These are phyloP conservation scores for Seira ritae DNA, from an alignment of 2,888 invertebrate species.

Conservation along the genomic window DNA sequence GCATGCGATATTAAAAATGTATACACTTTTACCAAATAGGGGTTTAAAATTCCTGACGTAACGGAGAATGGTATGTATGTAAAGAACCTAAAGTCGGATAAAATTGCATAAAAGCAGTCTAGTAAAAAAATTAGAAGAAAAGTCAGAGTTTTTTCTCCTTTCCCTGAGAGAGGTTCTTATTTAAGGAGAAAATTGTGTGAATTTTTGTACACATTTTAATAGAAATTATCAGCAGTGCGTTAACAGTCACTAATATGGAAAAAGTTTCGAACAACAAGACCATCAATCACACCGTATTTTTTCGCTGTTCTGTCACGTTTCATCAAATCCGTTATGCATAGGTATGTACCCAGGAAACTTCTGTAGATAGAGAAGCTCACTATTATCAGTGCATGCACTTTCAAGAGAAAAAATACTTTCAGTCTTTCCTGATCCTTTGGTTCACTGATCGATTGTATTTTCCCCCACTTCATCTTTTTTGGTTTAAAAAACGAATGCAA, in stretches of 20 bases:
- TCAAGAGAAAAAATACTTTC: not conserved
- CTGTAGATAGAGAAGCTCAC: not conserved
- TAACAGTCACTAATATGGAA: slow-evolving; percentile 51
- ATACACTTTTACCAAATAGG: too few species aligned
- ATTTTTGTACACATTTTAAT: not conserved
- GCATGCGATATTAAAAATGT: too few species aligned
- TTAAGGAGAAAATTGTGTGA: not conserved
- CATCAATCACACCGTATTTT: slow-evolving; percentile 71
- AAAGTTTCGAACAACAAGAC: slow-evolving; percentile 62
- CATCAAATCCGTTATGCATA: slow-evolving; percentile 63
- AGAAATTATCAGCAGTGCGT: slow-evolving; percentile 34
- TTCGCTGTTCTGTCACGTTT: slow-evolving; percentile 68
- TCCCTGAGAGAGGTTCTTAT: not conserved
- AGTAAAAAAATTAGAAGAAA: not conserved
- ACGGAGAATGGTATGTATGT: too few species aligned
- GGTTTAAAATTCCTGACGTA: too few species aligned
- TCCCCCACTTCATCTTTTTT: too few species aligned
- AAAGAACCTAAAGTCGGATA: too few species aligned
- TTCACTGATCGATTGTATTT: too few species aligned
- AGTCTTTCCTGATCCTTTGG: too few species aligned
- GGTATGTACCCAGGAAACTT: slow-evolving; percentile 3
- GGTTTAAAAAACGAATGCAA: too few species aligned
- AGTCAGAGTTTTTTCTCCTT: not conserved
- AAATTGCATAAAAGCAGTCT: too few species aligned
- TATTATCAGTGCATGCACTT: not conserved